Percentiles rank a stretch among this genome's conserved stretches.
Evolutionary conservation across 2,113 vertebrate genomes (phyloP).

Genomic region (Burhinus bistriatus): DNA sequence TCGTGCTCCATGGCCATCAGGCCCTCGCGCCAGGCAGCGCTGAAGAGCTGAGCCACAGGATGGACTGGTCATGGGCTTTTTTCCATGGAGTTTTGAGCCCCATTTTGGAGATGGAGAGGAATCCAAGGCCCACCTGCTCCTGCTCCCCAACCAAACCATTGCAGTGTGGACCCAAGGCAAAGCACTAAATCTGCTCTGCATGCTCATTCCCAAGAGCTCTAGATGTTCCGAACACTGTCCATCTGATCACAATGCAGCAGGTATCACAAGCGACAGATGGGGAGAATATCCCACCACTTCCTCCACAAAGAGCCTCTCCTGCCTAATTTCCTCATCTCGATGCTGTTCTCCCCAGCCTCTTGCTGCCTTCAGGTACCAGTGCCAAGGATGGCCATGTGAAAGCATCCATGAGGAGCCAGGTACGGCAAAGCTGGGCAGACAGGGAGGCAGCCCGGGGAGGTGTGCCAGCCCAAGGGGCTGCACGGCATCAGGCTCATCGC

Average conservation of each 20-base stretch:
- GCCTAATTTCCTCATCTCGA: background rate
- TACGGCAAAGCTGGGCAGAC: accelerated
- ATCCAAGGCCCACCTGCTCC: background rate
- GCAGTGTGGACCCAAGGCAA: accelerated
- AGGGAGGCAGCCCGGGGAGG: background rate
- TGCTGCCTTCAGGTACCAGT: background rate
- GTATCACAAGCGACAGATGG: accelerated
- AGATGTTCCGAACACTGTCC: accelerated
- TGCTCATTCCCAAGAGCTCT: background rate
- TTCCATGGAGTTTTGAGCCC: background rate
- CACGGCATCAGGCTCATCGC: background rate
- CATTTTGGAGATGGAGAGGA: background rate
- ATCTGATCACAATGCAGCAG: background rate
- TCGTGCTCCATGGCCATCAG: accelerated
- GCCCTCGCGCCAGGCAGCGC: accelerated
- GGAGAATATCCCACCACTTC: background rate
- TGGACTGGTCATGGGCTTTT: background rate
- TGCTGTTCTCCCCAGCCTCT: background rate
- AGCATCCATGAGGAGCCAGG: accelerated
- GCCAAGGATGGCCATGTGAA: background rate
- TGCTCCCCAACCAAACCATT: too few species aligned
- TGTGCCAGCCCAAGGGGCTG: background rate
- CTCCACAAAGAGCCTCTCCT: background rate
- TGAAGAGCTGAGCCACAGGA: background rate
- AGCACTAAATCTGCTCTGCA: background rate